These are phyloP conservation scores for Drosophila kepulauana DNA, from an alignment of 1,140 invertebrate species.

Conservation along the genomic window DNA sequence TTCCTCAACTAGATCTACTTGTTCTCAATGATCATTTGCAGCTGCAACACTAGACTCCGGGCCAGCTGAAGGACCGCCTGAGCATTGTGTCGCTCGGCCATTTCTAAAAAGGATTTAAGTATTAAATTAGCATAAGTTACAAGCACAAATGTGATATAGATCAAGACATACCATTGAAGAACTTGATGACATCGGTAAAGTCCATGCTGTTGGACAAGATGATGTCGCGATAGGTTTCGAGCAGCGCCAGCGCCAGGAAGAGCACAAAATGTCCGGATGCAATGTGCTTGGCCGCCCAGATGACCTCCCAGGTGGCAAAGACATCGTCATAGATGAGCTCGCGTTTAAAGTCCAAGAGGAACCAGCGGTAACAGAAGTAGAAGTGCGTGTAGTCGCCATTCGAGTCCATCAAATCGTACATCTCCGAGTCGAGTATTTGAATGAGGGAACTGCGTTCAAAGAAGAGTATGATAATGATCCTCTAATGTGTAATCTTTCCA, in stretches of 20 bases:
- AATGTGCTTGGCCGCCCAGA: constrained; percentile 96
- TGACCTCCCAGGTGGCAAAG: constrained; percentile 97
- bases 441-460: constrained; percentile 87
- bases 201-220: constrained; percentile 98
- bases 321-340: constrained; percentile 97
- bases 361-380: constrained; percentile 99
- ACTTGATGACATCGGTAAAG: constrained; percentile 99
- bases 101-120: constrained; percentile 88
- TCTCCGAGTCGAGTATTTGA: constrained; percentile 96
- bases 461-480: neutral
- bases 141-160: neutral
- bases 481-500: neutral
- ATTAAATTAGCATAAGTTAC: neutral
- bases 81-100: constrained; percentile 96
- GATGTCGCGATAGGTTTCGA: constrained; percentile 97
- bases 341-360: constrained; percentile 90
- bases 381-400: constrained; percentile 98
- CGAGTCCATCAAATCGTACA: constrained; percentile 97
- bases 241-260: constrained; percentile 95
- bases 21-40: constrained; percentile 96
- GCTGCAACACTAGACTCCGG: constrained; percentile 92
- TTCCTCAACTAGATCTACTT: constrained; percentile 86
- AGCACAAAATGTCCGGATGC: constrained; percentile 95
- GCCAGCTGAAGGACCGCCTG: constrained; percentile 92
- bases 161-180: constrained; percentile 93